A percentile compares a stretch with the other conserved stretches of the same genome.
Conservation (phyloP, 2,888 invertebrate species). For the Megaustenia siamemsis region DNA sequence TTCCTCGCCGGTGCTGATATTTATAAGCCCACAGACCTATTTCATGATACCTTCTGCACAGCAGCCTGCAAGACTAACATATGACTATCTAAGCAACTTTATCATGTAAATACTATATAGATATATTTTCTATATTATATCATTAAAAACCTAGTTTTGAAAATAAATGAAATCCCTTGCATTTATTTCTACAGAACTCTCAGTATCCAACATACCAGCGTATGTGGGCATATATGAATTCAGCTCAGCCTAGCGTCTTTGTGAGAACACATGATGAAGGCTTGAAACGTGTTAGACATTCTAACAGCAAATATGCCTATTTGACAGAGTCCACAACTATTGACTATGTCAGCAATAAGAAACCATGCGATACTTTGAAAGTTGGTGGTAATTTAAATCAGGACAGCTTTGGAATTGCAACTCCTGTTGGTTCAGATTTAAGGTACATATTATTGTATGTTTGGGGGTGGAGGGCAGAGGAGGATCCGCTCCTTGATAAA, state of each 20-base stretch:
- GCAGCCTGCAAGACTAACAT: too few species aligned
- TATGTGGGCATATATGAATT: conserved; percentile 96
- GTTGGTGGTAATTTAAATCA: conserved; percentile 90
- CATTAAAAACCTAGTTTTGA: too few species aligned
- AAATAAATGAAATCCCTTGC: too few species aligned
- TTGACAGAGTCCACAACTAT: conserved; percentile 83
- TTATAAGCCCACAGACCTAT: too few species aligned
- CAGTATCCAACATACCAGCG: conserved; percentile 87
- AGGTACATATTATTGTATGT: conserved; percentile 58
- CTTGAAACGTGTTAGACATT: conserved; percentile 88
- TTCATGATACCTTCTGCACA: too few species aligned
- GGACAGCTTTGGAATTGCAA: conserved; percentile 95
- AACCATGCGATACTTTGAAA: conserved; percentile 84
- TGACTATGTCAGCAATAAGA: conserved; percentile 91
- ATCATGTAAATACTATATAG: too few species aligned
- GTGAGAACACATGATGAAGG: conserved; percentile 90
- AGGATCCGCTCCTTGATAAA: too few species aligned
- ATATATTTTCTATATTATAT: too few species aligned
- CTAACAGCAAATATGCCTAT: conserved; percentile 82
- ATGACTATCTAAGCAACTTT: too few species aligned
- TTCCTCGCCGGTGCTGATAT: too few species aligned
- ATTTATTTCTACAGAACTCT: conserved; percentile 16
- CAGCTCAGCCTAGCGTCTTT: conserved; percentile 86
- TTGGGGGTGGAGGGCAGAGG: too few species aligned
- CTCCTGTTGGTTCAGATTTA: conserved; percentile 71